A percentile compares a stretch with the other conserved stretches of the same genome.
These are phyloP conservation scores for Pseudorasbora parva DNA, from an alignment of 2,113 vertebrate species.

Conservation along the genomic window DNA sequence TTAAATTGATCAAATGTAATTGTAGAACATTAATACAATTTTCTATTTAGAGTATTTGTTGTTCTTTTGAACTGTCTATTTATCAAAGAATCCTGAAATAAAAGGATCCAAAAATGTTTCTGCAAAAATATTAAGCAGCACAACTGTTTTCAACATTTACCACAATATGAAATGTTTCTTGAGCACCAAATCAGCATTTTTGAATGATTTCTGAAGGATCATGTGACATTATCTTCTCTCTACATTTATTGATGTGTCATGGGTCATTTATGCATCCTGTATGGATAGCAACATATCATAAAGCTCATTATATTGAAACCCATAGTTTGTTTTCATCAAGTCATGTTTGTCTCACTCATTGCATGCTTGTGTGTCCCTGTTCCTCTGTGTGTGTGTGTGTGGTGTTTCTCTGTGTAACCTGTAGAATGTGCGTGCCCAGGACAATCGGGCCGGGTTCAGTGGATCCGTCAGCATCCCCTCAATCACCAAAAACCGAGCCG, in stretches of 20 bases:
- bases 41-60: neutral
- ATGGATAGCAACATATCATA: neutral
- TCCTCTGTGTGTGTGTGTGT: conserved; percentile 25
- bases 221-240: neutral
- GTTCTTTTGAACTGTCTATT: neutral
- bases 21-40: neutral
- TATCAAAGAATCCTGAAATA: neutral
- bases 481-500: conserved; percentile 89
- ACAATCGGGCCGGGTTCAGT: conserved; percentile 91
- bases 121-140: neutral
- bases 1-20: neutral
- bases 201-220: neutral
- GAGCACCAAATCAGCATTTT: neutral
- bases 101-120: neutral
- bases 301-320: neutral
- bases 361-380: neutral
- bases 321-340: neutral
- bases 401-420: conserved; percentile 47
- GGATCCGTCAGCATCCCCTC: conserved; percentile 98
- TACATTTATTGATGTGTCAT: neutral
- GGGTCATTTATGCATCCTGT: neutral
- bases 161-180: neutral
- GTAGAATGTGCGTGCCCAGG: conserved; percentile 93
- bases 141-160: neutral
- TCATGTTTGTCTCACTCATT: neutral